phyloP scores from a whole-genome alignment of 2,888 invertebrate genomes.

The Branchinecta sandiegonensis region DNA sequence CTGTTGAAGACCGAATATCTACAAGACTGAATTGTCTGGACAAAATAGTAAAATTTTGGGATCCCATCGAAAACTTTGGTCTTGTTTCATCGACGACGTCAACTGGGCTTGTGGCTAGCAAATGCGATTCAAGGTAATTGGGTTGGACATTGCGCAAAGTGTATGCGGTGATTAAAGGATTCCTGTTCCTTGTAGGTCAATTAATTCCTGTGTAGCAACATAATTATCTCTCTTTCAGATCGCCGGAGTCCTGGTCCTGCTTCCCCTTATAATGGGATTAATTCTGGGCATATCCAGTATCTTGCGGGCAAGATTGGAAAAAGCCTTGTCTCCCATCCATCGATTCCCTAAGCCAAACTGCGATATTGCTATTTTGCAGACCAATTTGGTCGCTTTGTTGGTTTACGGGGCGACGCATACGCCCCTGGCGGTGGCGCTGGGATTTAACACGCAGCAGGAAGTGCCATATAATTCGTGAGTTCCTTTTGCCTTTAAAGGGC shows the following conservation, averaged over 20 bases:
- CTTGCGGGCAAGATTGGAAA: background rate
- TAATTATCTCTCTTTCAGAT: constrained; percentile 4
- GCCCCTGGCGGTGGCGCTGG: constrained; percentile 11
- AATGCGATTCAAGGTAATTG: too few relatives aligned
- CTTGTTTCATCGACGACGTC: too few relatives aligned
- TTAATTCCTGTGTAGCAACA: background rate
- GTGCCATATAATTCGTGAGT: background rate
- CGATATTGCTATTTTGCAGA: background rate
- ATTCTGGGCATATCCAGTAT: background rate
- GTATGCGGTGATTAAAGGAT: too few relatives aligned
- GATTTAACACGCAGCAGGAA: background rate
- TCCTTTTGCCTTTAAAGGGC: background rate
- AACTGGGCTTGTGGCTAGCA: too few relatives aligned
- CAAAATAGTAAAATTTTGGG: too few relatives aligned
- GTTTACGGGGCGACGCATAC: background rate
- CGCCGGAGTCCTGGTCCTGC: background rate
- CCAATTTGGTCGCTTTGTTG: constrained; percentile 8
- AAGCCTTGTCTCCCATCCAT: background rate
- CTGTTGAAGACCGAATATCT: too few relatives aligned
- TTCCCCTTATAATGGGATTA: background rate
- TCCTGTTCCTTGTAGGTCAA: too few relatives aligned
- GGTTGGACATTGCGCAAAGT: too few relatives aligned
- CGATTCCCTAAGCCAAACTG: background rate
- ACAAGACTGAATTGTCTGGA: too few relatives aligned
- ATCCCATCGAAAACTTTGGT: too few relatives aligned